Evolutionary conservation across 2,797 vertebrate genomes (phyloP), one percentile per base, ranked within the genome.

Genomic region (Echiichthys vipera): DNA sequence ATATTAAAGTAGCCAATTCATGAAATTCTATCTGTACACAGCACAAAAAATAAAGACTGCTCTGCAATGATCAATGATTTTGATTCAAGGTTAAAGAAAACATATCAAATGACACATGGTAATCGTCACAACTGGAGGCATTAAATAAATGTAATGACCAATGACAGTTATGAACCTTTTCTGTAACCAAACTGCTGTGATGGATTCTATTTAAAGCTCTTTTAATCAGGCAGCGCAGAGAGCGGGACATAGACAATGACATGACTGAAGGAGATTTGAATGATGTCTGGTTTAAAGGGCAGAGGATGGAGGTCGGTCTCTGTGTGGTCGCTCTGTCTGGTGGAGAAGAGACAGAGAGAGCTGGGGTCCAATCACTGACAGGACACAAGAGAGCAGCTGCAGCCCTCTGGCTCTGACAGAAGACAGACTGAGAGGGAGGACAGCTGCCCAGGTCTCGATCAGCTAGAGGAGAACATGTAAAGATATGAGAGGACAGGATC

Each of bases 351-450:
- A 62, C 30, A 57, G 25, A 39, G 18, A 20, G 22, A 64, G 39
- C 20, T 46, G 14, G 30, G 43, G 24, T 68, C 42, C 46, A 42
- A 39, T n/a, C 46, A 36, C 53, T 46, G 72, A 72, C 18, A 18
- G 49, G 43, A 62, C 72, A 53, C 56, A 2, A 25, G 54, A 62
- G 65, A 80, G 45, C 63, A 63, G 71, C 56, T 78, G 10, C 27
- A 59, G 69, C 68, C 75, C 66, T 72, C 49, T 67, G 58, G 77
- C 77, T 51, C 32, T 61, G 43, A 69, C 62, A 70, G 57, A 63
- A 49, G n/a, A 80, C 20, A 40, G 58, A 30, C 50, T 64, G 45
- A 25, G 43, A 66, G 39, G 46, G 53, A 70, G 65, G 65, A 77
- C 66, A 71, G 15, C 36, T 71, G 58, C 69, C 47, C 53, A 74